Conservation (phyloP, 2,113 vertebrate species). For the Bufo gargarizans region DNA sequence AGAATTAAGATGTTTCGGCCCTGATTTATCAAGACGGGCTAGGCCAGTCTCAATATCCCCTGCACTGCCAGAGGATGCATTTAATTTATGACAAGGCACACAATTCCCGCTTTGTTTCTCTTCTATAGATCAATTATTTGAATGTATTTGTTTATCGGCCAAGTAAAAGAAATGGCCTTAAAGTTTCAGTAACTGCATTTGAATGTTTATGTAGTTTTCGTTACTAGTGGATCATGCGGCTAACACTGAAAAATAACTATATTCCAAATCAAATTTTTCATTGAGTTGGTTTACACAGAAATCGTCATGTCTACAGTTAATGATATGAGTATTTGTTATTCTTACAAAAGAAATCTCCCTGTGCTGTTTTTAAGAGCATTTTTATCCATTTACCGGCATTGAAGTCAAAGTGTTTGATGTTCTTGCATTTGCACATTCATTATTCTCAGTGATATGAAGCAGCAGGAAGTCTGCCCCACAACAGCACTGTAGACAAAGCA, state of each 20-base stretch:
- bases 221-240: neutral
- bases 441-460: slow-evolving; percentile 30
- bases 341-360: slow-evolving; percentile 9
- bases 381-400: slow-evolving; percentile 29
- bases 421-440: slow-evolving; percentile 37
- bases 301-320: slow-evolving; percentile 12
- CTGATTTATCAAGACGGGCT: too few relatives aligned
- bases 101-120: neutral
- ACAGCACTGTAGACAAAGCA: slow-evolving; percentile 28
- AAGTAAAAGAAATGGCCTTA: neutral
- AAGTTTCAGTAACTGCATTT: neutral
- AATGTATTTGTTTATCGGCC: neutral
- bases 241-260: neutral
- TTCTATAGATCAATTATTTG: neutral
- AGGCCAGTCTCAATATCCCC: too few relatives aligned
- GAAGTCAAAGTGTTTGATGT: slow-evolving; percentile 52
- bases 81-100: too few relatives aligned
- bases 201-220: neutral
- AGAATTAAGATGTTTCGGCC: neutral
- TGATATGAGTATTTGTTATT: neutral
- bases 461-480: slow-evolving; percentile 11
- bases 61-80: too few relatives aligned
- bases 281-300: neutral
- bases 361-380: neutral
- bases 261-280: neutral